A percentile compares a stretch with the other conserved stretches of the same genome.
These are phyloP conservation scores for Pempheris klunzingeri DNA, from an alignment of 2,797 vertebrate species.

Conservation along the genomic window DNA sequence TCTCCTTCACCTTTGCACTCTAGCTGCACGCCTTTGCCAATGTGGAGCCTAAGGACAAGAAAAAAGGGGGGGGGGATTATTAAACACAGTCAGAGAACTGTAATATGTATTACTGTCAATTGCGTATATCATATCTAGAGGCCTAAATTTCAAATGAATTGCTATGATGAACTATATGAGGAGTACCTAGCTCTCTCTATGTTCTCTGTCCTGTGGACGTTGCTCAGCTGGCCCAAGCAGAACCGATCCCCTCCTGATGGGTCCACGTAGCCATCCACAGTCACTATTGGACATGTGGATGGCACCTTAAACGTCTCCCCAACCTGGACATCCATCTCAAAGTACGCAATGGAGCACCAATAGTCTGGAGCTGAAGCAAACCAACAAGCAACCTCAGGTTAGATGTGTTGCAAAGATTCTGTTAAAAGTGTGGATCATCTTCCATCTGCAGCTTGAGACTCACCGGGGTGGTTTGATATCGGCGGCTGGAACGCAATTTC, in stretches of 20 bases:
- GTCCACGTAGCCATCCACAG: conserved; percentile 97
- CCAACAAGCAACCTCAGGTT: neutral
- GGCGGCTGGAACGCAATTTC: conserved; percentile 98
- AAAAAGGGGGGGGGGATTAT: neutral
- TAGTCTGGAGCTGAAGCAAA: conserved; percentile 92
- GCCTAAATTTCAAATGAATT: neutral
- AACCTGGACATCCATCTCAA: conserved; percentile 99
- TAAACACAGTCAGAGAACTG: neutral
- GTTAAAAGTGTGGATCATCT: neutral
- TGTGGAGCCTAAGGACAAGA: conserved; percentile 89
- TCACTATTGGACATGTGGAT: conserved; percentile 95
- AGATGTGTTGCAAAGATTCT: neutral
- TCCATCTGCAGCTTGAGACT: conserved; percentile 62
- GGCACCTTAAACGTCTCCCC: conserved; percentile 98
- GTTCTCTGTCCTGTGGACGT: conserved; percentile 97
- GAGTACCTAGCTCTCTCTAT: conserved; percentile 95
- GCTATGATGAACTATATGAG: neutral
- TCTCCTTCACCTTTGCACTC: conserved; percentile 98
- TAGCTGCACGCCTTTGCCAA: conserved; percentile 96
- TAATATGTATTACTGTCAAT: neutral
- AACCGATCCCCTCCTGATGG: conserved; percentile 97
- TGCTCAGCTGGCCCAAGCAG: conserved; percentile 97
- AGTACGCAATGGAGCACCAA: conserved; percentile 99
- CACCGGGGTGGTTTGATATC: conserved; percentile 97
- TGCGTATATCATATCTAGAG: neutral